Percentiles rank a stretch among this genome's conserved stretches.
These are phyloP conservation scores for Cephus pygmeus DNA, from an alignment of 2,888 invertebrate genomes.

Conservation along the genomic window DNA sequence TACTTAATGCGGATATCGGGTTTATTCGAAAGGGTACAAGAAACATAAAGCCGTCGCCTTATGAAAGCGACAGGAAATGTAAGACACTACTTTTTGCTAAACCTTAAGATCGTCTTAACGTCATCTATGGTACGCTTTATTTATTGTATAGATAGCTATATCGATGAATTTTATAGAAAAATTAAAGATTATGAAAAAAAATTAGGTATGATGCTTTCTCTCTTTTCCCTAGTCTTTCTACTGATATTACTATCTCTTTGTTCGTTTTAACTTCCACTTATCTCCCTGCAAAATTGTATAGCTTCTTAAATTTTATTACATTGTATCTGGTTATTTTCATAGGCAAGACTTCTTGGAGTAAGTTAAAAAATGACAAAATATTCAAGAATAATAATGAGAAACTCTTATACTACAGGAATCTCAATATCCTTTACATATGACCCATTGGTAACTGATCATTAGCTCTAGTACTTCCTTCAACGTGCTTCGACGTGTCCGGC, in stretches of 20 bases:
- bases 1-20: not conserved
- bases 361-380: not conserved
- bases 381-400: not conserved
- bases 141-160: slow-evolving; percentile 41
- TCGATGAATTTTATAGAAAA: slow-evolving; percentile 45
- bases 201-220: not conserved
- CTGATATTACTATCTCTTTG: not conserved
- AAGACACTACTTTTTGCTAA: not conserved
- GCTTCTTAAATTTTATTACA: not conserved
- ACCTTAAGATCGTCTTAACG: not conserved
- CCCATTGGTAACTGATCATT: slow-evolving; percentile 54
- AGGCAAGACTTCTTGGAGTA: not conserved
- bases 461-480: slow-evolving; percentile 38
- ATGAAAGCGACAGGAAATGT: not conserved
- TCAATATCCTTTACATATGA: slow-evolving; percentile 43
- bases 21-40: not conserved
- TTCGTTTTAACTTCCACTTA: not conserved
- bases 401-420: not conserved
- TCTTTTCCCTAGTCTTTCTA: not conserved
- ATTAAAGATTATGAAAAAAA: slow-evolving; percentile 12
- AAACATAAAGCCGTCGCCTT: not conserved
- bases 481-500: slow-evolving; percentile 41
- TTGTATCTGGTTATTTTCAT: not conserved
- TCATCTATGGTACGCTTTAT: slow-evolving; percentile 22
- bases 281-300: not conserved